Evolutionary conservation across 2,888 invertebrate species (phyloP).

Genomic region (Lampropteryx suffumata): DNA sequence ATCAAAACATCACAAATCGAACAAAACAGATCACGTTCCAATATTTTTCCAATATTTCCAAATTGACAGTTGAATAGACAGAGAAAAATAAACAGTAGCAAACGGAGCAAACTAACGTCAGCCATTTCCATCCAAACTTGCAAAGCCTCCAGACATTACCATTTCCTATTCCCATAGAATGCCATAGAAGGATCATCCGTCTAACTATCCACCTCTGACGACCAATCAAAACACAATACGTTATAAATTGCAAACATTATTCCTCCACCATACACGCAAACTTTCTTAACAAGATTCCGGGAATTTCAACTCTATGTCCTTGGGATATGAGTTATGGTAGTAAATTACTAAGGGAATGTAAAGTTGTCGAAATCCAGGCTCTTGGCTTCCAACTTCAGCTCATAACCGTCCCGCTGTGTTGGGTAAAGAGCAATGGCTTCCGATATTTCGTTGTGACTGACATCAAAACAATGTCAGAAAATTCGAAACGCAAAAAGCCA

Average conservation of each 20-base stretch:
- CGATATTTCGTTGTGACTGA: constrained; percentile 33
- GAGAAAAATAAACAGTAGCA: constrained; percentile 61
- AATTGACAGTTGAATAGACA: constrained; percentile 38
- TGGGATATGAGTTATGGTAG: constrained; percentile 4
- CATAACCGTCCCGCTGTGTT: constrained; percentile 41
- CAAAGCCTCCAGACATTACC: constrained; percentile 67
- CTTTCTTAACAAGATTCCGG: background rate
- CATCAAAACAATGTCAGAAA: constrained; percentile 25
- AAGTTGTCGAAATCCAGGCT: constrained; percentile 24
- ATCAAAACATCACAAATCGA: too few species aligned
- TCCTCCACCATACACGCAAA: constrained; percentile 21
- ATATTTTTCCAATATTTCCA: background rate
- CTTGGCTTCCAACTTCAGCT: constrained; percentile 39
- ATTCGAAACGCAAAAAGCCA: constrained; percentile 44
- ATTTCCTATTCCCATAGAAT: constrained; percentile 67
- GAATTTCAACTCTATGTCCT: constrained; percentile 13
- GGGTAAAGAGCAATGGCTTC: constrained; percentile 37
- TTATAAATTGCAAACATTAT: constrained; percentile 66
- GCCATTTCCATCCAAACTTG: constrained; percentile 64
- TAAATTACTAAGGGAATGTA: background rate
- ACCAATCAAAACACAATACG: constrained; percentile 80
- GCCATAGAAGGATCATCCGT: constrained; percentile 63
- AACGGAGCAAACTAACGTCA: constrained; percentile 62
- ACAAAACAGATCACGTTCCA: too few species aligned
- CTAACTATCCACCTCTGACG: constrained; percentile 63